Evolutionary conservation across 2,113 vertebrate species (phyloP).

Genomic region (Miniopterus natalensis): DNA sequence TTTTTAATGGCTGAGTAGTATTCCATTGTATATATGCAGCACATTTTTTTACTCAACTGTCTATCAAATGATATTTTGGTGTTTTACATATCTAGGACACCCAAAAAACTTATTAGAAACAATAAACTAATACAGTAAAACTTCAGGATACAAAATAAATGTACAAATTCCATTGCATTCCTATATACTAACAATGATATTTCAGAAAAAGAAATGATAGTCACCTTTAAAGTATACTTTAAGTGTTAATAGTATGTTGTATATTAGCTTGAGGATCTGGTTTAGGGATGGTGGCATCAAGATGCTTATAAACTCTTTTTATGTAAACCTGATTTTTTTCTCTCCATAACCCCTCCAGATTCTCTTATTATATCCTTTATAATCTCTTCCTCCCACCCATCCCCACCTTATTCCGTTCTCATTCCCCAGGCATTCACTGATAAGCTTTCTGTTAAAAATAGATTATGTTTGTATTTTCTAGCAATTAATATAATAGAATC

Average conservation of each 20-base stretch:
- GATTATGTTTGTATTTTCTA: neutral
- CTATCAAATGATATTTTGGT: neutral
- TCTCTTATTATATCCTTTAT: neutral
- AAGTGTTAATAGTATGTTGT: neutral
- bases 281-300: neutral
- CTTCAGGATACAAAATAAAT: neutral
- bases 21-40: neutral
- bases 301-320: neutral
- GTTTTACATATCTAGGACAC: neutral
- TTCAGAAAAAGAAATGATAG: neutral
- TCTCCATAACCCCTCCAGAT: neutral
- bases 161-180: neutral
- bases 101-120: neutral
- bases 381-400: neutral
- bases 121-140: neutral
- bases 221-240: neutral
- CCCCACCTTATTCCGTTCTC: fast-evolving
- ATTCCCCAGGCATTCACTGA: neutral
- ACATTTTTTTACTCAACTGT: neutral
- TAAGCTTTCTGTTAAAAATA: neutral
- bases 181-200: neutral
- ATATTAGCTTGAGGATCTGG: neutral
- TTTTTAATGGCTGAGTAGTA: neutral
- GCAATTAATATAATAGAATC: neutral
- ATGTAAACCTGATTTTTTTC: neutral